Evolutionary conservation across 2,888 invertebrate genomes (phyloP), one percentile per base, ranked within the genome.

Genomic region (Lypha dubia): DNA sequence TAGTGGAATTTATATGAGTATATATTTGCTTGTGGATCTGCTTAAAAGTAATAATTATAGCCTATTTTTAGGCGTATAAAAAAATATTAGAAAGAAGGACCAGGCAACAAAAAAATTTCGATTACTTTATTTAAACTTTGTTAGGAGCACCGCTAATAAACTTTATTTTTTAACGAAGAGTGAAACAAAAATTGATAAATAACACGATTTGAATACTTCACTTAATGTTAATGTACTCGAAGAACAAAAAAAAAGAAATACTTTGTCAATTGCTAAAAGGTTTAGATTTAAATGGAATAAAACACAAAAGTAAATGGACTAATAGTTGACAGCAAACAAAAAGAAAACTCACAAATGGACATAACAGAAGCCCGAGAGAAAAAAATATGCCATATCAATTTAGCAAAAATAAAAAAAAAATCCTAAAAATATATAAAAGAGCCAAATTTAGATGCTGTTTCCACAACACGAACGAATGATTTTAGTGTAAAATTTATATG

Each of bases 211-310:
- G 8, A 9, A 38, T 11, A 22, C 8, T 75, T 46, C 22, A 67
- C 13, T 58, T 11, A 15, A 15, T 58, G 15, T 17, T 60, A 77
- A 46, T 38, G 11, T 46, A 58, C 24, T 46, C n/a, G n/a, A n/a
- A n/a, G n/a, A n/a, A n/a, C n/a, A n/a, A n/a, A n/a, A n/a, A n/a
- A n/a, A n/a, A 38, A 13, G 41, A 62, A 62, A 41, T n/a, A 41
- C 44, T 71, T 46, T 15, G n/a, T 44, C 46, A 71, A 44, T 24
- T 38, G 38, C 44, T 41, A 73, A 79, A 73, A 73, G 71, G 73
- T 79, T 79, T 73, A 11, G 4, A 20, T 77, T 70, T 51, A 77
- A 77, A 32, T 62, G 68, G 49, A 28, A 46, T n/a, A 46, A 28
- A 24, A 46, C 6, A 17, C 28, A 20, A 51, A 68, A 77, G 68